Conservation (phyloP, 1,140 invertebrate genomes). For the Drosophila littoralis region DNA sequence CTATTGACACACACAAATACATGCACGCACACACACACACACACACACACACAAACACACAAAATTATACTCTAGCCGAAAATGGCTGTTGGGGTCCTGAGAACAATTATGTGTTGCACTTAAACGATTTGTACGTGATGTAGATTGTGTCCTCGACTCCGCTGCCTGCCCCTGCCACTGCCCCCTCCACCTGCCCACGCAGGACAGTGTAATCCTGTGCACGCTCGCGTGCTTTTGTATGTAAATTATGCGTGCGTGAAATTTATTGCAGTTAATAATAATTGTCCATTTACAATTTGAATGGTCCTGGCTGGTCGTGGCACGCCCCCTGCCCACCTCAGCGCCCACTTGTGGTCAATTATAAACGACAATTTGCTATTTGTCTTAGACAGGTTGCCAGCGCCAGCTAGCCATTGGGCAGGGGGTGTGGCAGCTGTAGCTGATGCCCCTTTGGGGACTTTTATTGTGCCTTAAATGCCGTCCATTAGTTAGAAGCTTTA, state of each 20-base stretch:
- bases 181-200: constrained; percentile 6
- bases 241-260: constrained; percentile 83
- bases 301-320: constrained; percentile 23
- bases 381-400: constrained; percentile 65
- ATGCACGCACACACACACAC: constrained; percentile 5
- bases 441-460: constrained; percentile 47
- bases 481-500: constrained; percentile 56
- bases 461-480: constrained; percentile 65
- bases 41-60: background rate
- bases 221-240: constrained; percentile 67
- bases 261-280: constrained; percentile 83
- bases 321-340: constrained; percentile 9
- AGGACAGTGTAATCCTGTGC: constrained; percentile 26
- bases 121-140: constrained; percentile 80
- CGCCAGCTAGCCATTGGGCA: background rate
- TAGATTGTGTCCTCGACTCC: constrained; percentile 20
- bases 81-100: constrained; percentile 36
- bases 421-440: constrained; percentile 4
- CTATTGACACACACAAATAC: constrained; percentile 61
- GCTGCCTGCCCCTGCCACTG: background rate
- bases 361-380: constrained; percentile 74
- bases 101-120: constrained; percentile 80
- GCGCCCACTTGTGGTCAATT: constrained; percentile 73
- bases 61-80: constrained; percentile 34
- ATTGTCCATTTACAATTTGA: constrained; percentile 75